Percentiles rank a stretch among this genome's conserved stretches.
Conservation (phyloP, 2,113 vertebrate species). For the Leucoraja erinaceus region DNA sequence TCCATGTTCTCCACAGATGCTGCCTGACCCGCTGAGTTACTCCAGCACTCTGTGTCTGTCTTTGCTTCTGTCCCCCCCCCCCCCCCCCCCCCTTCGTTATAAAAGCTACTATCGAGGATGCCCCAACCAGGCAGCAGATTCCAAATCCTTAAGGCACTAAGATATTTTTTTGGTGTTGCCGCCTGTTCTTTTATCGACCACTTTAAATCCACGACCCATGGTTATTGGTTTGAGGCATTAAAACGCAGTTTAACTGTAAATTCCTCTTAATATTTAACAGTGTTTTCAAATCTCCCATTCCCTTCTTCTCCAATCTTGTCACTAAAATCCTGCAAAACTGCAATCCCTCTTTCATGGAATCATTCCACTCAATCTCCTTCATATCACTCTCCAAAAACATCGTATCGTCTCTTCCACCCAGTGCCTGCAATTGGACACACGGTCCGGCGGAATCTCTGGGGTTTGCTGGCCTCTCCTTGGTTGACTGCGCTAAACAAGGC, state of each 20-base stretch:
- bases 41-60: too few species aligned
- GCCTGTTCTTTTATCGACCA: not conserved
- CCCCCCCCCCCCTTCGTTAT: too few species aligned
- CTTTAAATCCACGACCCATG: not conserved
- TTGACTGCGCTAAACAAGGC: too few species aligned
- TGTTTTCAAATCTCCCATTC: not conserved
- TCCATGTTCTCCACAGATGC: too few species aligned
- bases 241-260: not conserved
- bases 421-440: not conserved
- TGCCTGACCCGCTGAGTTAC: too few species aligned
- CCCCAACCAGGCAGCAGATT: not conserved
- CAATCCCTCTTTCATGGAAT: not conserved
- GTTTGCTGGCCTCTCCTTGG: not conserved
- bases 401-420: not conserved
- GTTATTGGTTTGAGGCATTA: not conserved
- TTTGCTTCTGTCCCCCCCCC: too few species aligned
- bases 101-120: too few species aligned
- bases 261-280: not conserved
- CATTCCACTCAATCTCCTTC: too few species aligned
- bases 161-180: not conserved
- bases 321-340: too few species aligned
- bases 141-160: not conserved
- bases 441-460: not conserved
- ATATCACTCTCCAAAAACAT: not conserved
- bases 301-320: not conserved